Conservation (phyloP, 2,797 vertebrate species). For the Aphelocoma californica region DNA sequence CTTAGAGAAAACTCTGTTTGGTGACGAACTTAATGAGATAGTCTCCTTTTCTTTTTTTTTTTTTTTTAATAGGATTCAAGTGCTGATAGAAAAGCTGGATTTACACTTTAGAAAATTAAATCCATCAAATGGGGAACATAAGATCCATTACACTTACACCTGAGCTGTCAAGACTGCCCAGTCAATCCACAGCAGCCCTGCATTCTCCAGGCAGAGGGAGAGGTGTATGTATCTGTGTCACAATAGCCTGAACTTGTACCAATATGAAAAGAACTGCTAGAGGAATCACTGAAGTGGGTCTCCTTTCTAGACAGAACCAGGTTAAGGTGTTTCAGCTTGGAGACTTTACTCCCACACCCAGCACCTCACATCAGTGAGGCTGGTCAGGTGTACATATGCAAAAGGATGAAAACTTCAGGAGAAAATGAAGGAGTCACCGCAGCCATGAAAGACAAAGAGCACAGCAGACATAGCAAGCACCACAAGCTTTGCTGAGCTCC, state of each 20-base stretch:
- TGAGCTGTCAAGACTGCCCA: neutral
- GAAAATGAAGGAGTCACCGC: neutral
- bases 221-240: neutral
- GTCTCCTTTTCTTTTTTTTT: neutral
- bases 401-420: neutral
- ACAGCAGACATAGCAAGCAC: accelerated
- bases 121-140: neutral
- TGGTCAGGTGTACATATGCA: neutral
- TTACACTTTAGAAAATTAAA: neutral
- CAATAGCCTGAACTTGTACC: neutral
- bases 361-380: neutral
- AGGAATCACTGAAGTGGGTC: neutral
- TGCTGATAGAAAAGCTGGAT: neutral
- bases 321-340: neutral
- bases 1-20: neutral
- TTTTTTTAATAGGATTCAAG: neutral
- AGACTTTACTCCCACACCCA: neutral
- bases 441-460: neutral
- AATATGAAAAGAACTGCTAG: neutral
- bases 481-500: neutral
- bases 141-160: neutral
- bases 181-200: neutral
- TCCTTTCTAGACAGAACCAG: neutral
- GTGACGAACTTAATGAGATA: neutral
- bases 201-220: neutral